Evolutionary conservation across 1,140 invertebrate species (phyloP), one percentile per base, ranked within the genome.

Genomic region (Atta colombica): DNA sequence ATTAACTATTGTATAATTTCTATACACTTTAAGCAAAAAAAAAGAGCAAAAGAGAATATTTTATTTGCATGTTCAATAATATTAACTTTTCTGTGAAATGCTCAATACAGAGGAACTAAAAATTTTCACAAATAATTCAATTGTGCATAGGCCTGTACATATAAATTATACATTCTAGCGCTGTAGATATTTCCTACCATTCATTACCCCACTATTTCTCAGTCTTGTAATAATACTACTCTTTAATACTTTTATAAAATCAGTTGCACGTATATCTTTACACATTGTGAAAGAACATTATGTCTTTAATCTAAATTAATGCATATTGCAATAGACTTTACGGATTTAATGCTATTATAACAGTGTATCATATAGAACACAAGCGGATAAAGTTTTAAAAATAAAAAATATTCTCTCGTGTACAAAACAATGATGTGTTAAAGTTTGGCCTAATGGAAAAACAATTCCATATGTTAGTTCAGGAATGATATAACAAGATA

Each of bases 221-320:
- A 94, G 94, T 94, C 94, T 93, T 94, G 84, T 92, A 88, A 88
- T 93, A 94, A 94, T 94, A 94, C 92, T 94, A 93, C 88, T 89
- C 25, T 78, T 91, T 92, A 93, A 93, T 93, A 93, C 90, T 93
- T 92, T 90, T 90, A 91, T 80, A 81, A 77, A 88, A 71, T 82
- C 55, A 90, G 85, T 82, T 81, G 58, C 45, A 77, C 3, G 49
- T 16, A 53, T 77, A 58, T 87, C 69, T 69, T 69, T 89, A 84
- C 75, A 87, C 53, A 71, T 55, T 61, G 28, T 74, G 39, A 84
- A 74, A 84, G 39, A 84, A 75, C 80, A 84, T 45, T 74, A 35
- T 84, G 28, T 84, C 14, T 72, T 74, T 25, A n/a, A 51, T 84
- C 18, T 84, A 63, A 74, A 84, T 51, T 51, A 84, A 75, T 63